Evolutionary conservation across 2,888 invertebrate species (phyloP), one percentile per base, ranked within the genome.

Genomic region (Zele albiditarsus): DNA sequence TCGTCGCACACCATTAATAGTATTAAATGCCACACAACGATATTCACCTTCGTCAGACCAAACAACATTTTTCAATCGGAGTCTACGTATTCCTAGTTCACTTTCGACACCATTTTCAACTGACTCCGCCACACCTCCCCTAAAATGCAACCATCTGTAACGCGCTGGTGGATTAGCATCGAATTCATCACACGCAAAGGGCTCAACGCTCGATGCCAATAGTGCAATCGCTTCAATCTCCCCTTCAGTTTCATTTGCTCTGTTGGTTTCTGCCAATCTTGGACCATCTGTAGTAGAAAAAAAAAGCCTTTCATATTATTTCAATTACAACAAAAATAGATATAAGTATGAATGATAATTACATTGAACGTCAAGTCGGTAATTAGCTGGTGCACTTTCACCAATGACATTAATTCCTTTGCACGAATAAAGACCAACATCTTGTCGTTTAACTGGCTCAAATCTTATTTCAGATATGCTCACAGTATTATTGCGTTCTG

Each of bases 381-480:
- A 91, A 80, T 89, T 90, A 74, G 91, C 89, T 8, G 91, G 90
- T 63, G 90, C 88, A 82, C 91, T 91, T 83, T 90, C 93, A 82
- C 94, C 95, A 80, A 97, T 96, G 82, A 93, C 92, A 89, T 96
- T 97, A 83, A 94, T 92, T n/a, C 96, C 96, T 75, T 94, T 93
- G 89, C 97, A 97, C 79, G 95, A 94, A 89, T 96, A 97, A 82
- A 95, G 93, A 3, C 97, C 97, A 84, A 96, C 87, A 67, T 90
- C 91, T 49, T 91, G 89, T 33, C 91, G 89, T 78, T 90, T 90
- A 71, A 92, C 91, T 60, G 92, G 92, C 78, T 91, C 90, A 82
- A 92, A 90, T 84, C 91, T 90, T 46, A 90, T 82, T 74, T 89
- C 88, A 46, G 90, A 89, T 63, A 86, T 88, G 28, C 89, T 84